A percentile compares a stretch with the other conserved stretches of the same genome.
Evolutionary conservation across 1,140 invertebrate species (phyloP).

Genomic region (Armadillidium nasatum): DNA sequence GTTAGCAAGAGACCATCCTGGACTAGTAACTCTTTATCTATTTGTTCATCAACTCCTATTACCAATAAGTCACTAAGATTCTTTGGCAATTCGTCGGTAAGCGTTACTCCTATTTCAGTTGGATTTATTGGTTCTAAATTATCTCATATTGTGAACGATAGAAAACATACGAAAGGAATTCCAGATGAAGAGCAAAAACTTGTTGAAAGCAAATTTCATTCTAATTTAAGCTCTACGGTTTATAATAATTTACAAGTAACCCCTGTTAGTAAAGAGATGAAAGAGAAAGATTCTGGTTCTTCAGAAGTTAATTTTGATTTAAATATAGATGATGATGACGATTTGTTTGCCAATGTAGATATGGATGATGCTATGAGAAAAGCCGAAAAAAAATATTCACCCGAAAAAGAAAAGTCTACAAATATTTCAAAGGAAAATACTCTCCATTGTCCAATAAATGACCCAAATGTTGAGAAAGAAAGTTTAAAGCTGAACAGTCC

Average conservation of each 20-base stretch:
- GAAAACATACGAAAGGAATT: too few species aligned
- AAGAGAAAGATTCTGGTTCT: too few species aligned
- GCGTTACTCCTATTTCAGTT: background rate
- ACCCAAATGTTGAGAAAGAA: background rate
- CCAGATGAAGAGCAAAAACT: too few species aligned
- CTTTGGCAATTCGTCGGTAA: background rate
- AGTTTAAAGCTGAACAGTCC: background rate
- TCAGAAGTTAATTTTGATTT: conserved; percentile 1
- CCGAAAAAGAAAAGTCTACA: background rate
- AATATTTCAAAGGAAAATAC: background rate
- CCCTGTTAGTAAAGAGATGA: too few species aligned
- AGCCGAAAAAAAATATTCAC: background rate
- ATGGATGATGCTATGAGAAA: background rate
- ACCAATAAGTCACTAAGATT: background rate
- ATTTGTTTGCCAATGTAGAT: background rate
- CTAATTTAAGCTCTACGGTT: too few species aligned
- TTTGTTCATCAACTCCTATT: background rate
- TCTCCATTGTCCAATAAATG: background rate
- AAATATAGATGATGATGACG: background rate
- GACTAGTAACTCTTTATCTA: background rate
- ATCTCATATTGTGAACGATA: too few species aligned
- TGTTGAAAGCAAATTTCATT: too few species aligned
- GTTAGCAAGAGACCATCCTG: background rate
- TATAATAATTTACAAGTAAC: too few species aligned
- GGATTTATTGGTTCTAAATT: too few species aligned